Percentiles rank a stretch among this genome's conserved stretches.
These are phyloP conservation scores for Eptatretus burgeri DNA, from an alignment of 2,113 vertebrate species.

Conservation along the genomic window DNA sequence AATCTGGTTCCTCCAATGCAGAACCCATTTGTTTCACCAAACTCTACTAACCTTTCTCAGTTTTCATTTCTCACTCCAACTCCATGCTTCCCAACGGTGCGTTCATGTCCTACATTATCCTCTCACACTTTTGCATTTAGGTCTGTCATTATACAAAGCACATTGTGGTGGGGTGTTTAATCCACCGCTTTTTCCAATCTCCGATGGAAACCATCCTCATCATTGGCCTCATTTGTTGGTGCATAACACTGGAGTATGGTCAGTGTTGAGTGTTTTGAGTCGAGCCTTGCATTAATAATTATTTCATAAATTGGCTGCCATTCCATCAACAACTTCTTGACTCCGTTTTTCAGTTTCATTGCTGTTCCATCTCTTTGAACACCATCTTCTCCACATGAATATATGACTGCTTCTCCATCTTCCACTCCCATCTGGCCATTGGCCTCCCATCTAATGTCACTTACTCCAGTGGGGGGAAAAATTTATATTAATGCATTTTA, in stretches of 20 bases:
- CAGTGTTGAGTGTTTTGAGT: not conserved
- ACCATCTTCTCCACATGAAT: no score
- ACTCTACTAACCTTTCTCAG: slow-evolving; percentile 8
- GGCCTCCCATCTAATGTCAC: no score
- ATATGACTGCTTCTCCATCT: no score
- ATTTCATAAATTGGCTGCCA: not conserved
- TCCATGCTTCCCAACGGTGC: no score
- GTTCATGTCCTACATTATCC: slow-evolving; percentile 7
- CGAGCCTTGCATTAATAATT: not conserved
- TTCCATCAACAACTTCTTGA: not conserved
- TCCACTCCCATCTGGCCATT: no score
- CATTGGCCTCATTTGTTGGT: not conserved
- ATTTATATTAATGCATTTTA: no score
- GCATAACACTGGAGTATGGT: not conserved
- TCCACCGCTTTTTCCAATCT: not conserved
- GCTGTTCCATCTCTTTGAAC: not conserved
- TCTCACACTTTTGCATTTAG: slow-evolving; percentile 9
- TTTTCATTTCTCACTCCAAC: slow-evolving; percentile 8
- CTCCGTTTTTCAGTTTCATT: not conserved
- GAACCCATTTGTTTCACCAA: not conserved
- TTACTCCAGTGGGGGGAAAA: no score
- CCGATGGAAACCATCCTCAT: not conserved
- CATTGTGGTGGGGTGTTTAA: slow-evolving; percentile 6
- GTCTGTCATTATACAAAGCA: slow-evolving; percentile 9
- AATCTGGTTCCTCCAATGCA: slow-evolving; percentile 8